These are phyloP conservation scores for Pherbina coryleti DNA, from an alignment of 2,888 invertebrate genomes.

Conservation along the genomic window DNA sequence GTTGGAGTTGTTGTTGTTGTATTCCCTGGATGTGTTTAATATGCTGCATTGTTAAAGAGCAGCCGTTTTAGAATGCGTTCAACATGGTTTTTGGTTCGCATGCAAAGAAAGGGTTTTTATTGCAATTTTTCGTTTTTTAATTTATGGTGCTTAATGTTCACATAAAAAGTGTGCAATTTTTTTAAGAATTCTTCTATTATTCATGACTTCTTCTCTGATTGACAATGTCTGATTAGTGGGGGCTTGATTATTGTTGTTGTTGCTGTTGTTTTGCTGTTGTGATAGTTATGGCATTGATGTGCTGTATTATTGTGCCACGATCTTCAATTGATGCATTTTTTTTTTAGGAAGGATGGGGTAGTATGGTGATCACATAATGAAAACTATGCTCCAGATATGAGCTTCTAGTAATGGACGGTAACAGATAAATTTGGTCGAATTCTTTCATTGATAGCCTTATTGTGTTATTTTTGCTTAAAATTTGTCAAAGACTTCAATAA, in stretches of 20 bases:
- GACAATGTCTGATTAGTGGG: slow-evolving; percentile 10
- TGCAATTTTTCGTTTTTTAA: neutral
- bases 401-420: no score
- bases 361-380: no score
- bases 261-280: neutral
- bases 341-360: no score
- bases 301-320: no score
- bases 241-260: neutral
- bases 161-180: neutral
- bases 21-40: neutral
- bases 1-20: neutral
- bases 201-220: slow-evolving; percentile 26
- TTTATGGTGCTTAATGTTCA: slow-evolving; percentile 4
- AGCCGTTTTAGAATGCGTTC: neutral
- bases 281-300: no score
- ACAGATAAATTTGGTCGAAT: no score
- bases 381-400: no score
- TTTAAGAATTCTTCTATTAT: slow-evolving; percentile 23
- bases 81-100: neutral
- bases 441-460: no score
- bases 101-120: neutral
- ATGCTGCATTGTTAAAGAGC: neutral
- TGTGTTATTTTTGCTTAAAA: no score
- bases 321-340: no score
- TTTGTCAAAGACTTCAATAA: no score